Conservation (phyloP, 2,888 invertebrate genomes). For the Sesamia inferens region DNA sequence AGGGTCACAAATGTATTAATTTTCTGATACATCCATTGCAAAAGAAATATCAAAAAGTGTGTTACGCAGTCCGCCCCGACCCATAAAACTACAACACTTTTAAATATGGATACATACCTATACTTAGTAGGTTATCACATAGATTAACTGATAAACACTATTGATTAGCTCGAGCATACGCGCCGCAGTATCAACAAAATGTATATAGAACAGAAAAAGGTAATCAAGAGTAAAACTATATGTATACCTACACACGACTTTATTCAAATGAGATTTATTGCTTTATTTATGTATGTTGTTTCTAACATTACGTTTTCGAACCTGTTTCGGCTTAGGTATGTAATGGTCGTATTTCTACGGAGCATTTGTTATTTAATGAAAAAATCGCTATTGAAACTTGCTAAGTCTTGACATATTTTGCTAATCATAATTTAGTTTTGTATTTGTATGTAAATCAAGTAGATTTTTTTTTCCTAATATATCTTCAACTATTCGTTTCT, state of each 20-base stretch:
- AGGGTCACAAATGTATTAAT: neutral
- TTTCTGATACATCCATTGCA: neutral
- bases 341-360: too few species aligned
- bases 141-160: constrained; percentile 44
- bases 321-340: too few species aligned
- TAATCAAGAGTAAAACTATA: too few species aligned
- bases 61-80: neutral
- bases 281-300: too few species aligned
- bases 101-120: neutral
- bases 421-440: neutral
- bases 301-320: too few species aligned
- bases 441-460: neutral
- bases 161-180: constrained; percentile 23
- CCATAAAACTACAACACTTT: neutral
- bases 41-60: neutral
- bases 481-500: neutral
- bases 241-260: too few species aligned
- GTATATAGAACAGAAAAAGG: too few species aligned
- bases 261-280: too few species aligned
- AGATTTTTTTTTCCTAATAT: neutral
- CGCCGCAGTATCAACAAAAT: neutral
- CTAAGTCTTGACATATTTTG: too few species aligned
- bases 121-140: constrained; percentile 42
- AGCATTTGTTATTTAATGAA: too few species aligned
- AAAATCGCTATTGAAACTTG: too few species aligned